Conservation (phyloP, 2,888 invertebrate species). For the Thalpophila matura region DNA sequence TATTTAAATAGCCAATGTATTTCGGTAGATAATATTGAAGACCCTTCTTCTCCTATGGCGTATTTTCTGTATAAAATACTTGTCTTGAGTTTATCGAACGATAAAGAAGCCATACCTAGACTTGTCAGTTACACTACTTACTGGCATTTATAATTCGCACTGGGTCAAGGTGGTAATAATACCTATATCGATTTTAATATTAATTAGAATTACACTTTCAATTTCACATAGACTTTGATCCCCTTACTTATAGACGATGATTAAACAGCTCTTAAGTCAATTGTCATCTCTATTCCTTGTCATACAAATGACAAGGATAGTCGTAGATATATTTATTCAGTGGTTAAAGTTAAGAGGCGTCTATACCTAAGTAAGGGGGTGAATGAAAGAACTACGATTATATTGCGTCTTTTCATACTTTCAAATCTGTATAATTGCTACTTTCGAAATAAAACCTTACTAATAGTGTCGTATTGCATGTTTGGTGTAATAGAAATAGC, state of each 20-base stretch:
- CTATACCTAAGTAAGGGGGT: no score
- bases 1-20: slow-evolving; percentile 25
- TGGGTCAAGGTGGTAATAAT: neutral
- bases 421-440: neutral
- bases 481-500: slow-evolving; percentile 13
- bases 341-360: no score
- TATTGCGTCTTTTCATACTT: neutral
- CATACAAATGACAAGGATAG: neutral
- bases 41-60: no score
- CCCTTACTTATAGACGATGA: no score
- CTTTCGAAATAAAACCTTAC: neutral
- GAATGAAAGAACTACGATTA: no score
- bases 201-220: no score
- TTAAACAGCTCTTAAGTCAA: no score
- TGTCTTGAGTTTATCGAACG: slow-evolving; percentile 15
- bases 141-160: neutral
- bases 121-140: slow-evolving; percentile 25
- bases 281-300: no score
- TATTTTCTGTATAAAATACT: no score
- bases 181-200: neutral
- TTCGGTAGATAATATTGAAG: neutral
- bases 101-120: slow-evolving; percentile 32
- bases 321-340: no score
- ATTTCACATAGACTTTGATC: no score
- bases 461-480: slow-evolving; percentile 29